Percentiles rank a stretch among this genome's conserved stretches.
phyloP scores from a whole-genome alignment of 1,140 invertebrate species.

The Philotrypesis tridentata region DNA sequence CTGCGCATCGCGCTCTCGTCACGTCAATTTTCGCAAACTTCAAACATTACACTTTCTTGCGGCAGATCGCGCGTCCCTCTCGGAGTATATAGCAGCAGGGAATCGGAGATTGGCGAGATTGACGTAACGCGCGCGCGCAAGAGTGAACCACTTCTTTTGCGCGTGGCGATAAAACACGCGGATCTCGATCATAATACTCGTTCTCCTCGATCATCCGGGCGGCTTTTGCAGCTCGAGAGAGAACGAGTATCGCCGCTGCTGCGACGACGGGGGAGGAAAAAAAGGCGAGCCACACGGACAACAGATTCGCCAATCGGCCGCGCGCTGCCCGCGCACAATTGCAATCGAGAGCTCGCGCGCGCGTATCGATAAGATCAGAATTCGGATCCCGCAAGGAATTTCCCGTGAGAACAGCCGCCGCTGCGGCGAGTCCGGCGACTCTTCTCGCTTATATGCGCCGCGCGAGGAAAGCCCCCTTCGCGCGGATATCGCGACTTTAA shows the following conservation, averaged over 20 bases:
- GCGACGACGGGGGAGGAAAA: conserved; percentile 5
- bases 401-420: conserved; percentile 40
- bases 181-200: conserved; percentile 40
- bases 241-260: neutral
- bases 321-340: too few species aligned
- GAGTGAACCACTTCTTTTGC: conserved; percentile 41
- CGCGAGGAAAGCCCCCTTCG: conserved; percentile 14
- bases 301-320: conserved; percentile 41
- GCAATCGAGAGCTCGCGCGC: conserved; percentile 4
- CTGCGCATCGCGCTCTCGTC: neutral
- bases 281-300: neutral
- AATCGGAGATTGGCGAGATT: conserved; percentile 25
- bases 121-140: too few species aligned
- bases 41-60: conserved; percentile 45
- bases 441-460: too few species aligned
- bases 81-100: neutral
- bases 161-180: neutral
- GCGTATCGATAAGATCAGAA: conserved; percentile 47
- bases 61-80: too few species aligned
- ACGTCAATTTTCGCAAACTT: conserved; percentile 46
- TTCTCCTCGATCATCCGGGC: conserved; percentile 27
- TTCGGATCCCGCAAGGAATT: conserved; percentile 43
- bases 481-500: too few species aligned
- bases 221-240: neutral
- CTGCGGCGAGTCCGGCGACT: neutral